These are phyloP conservation scores for Nomia melanderi DNA, from an alignment of 1,140 invertebrate genomes.

Conservation along the genomic window DNA sequence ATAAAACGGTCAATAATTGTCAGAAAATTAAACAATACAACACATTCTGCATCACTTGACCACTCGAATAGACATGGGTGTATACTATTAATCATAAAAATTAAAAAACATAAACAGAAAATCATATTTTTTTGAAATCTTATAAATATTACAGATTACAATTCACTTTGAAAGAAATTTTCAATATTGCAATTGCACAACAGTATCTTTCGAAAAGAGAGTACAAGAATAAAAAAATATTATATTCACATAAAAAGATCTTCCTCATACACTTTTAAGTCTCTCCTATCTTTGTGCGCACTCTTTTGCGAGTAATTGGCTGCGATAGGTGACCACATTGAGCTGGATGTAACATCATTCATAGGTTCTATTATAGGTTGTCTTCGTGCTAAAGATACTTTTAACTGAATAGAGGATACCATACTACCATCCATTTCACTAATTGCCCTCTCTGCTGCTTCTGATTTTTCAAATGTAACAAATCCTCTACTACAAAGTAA, in stretches of 20 bases:
- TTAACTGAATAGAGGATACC: constrained; percentile 89
- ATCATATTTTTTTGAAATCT: constrained; percentile 38
- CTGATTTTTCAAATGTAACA: constrained; percentile 95
- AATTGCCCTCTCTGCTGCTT: constrained; percentile 93
- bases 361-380: constrained; percentile 91
- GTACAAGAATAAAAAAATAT: constrained; percentile 15
- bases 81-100: constrained; percentile 9
- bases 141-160: constrained; percentile 10
- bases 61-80: constrained; percentile 2
- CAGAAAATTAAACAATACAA: neutral
- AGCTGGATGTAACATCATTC: constrained; percentile 88
- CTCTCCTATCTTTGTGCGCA: constrained; percentile 87
- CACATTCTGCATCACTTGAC: neutral
- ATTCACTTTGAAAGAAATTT: constrained; percentile 19
- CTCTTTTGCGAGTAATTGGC: constrained; percentile 92
- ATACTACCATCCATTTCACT: constrained; percentile 92
- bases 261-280: constrained; percentile 87
- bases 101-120: neutral
- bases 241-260: constrained; percentile 78
- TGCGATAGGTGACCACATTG: constrained; percentile 90
- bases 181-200: neutral
- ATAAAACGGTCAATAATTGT: neutral
- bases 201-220: neutral
- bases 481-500: constrained; percentile 89
- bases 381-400: constrained; percentile 90